A percentile compares a stretch with the other conserved stretches of the same genome.
Conservation (phyloP, 1,140 invertebrate species). For the Akabosia matsudoensis region DNA sequence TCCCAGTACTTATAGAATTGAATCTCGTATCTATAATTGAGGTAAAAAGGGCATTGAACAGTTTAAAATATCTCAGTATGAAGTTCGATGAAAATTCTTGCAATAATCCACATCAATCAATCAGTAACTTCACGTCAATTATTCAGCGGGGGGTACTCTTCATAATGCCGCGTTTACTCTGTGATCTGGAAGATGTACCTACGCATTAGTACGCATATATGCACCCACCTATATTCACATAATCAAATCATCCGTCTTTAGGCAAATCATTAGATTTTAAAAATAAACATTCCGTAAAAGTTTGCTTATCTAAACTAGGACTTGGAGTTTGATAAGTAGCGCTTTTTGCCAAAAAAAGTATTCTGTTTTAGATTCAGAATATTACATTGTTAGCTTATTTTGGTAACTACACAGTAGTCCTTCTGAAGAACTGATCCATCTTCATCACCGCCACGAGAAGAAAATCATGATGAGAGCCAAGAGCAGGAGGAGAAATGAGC, state of each 20-base stretch:
- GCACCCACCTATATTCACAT: too few relatives aligned
- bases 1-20: too few relatives aligned
- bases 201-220: too few relatives aligned
- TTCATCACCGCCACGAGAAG: background rate
- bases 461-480: conserved; percentile 7
- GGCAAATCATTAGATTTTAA: too few relatives aligned
- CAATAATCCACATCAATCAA: conserved; percentile 9
- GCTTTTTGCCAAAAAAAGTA: too few relatives aligned
- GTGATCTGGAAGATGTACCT: too few relatives aligned
- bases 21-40: background rate
- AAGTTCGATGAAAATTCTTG: background rate
- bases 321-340: too few relatives aligned
- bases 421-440: background rate
- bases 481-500: conserved; percentile 12
- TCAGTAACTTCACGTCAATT: background rate
- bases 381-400: background rate
- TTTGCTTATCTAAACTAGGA: too few relatives aligned
- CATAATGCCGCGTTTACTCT: too few relatives aligned
- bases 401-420: background rate
- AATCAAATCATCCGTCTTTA: too few relatives aligned
- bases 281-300: too few relatives aligned
- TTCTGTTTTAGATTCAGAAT: too few relatives aligned
- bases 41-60: background rate
- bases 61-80: background rate
- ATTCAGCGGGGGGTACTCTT: conserved; percentile 13